A percentile compares a stretch with the other conserved stretches of the same genome.
Conservation (phyloP, 2,797 vertebrate species). For the Peromyscus nudipes region DNA sequence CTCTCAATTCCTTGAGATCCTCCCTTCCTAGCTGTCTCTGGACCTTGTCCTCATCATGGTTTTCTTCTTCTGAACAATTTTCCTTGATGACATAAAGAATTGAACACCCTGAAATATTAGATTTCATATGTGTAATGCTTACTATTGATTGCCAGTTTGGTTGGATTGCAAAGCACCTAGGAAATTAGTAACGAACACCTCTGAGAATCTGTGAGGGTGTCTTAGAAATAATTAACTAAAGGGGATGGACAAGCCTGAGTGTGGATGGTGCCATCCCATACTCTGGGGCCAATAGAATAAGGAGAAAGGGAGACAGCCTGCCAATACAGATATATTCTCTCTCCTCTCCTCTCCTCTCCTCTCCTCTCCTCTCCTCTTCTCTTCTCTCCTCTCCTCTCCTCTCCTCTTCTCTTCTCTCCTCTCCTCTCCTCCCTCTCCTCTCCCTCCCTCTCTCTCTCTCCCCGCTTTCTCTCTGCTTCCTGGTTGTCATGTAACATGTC, state of each 20-base stretch:
- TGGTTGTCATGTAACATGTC: neutral
- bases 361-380: too few species aligned
- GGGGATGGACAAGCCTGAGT: neutral
- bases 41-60: neutral
- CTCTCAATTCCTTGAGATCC: neutral
- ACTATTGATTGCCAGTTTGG: neutral
- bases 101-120: neutral
- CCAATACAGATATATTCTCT: neutral
- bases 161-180: neutral
- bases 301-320: neutral
- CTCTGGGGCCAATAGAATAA: neutral
- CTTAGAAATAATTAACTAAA: neutral
- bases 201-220: neutral
- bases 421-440: too few species aligned
- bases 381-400: neutral
- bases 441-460: neutral
- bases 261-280: neutral
- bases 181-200: neutral
- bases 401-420: fast-evolving
- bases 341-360: too few species aligned
- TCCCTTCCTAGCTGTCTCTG: neutral
- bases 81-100: neutral
- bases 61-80: constrained; percentile 13
- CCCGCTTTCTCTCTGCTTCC: neutral
- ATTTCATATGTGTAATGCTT: neutral